Evolutionary conservation across 1,140 invertebrate species (phyloP).

Genomic region (Zaprionus vittiger): DNA sequence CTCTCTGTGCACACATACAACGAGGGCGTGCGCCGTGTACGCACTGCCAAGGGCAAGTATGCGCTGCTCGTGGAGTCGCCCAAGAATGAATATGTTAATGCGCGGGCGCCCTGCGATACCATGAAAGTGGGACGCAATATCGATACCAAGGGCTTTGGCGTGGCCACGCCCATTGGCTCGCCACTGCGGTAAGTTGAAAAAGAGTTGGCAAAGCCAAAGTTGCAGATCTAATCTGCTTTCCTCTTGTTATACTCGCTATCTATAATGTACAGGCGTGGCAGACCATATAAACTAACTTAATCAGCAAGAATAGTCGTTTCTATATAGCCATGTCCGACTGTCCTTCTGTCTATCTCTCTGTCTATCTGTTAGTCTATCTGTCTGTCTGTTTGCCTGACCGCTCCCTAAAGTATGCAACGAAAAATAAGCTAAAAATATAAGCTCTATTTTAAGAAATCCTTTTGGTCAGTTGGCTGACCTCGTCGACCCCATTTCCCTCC

Average conservation of each 20-base stretch:
- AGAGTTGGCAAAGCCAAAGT: neutral
- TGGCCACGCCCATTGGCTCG: slow-evolving; percentile 95
- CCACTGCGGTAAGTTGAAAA: slow-evolving; percentile 90
- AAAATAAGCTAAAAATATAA: too few species aligned
- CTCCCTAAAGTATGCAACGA: too few species aligned
- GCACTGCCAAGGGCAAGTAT: slow-evolving; percentile 95
- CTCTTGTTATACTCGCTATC: neutral
- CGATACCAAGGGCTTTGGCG: slow-evolving; percentile 96
- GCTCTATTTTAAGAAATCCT: too few species aligned
- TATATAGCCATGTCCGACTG: neutral
- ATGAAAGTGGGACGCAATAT: slow-evolving; percentile 97
- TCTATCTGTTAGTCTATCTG: too few species aligned
- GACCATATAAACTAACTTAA: neutral
- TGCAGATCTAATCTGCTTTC: neutral
- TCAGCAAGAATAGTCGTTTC: neutral
- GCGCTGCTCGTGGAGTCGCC: slow-evolving; percentile 97
- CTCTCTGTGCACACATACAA: slow-evolving; percentile 93
- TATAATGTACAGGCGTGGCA: neutral
- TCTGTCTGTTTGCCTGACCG: too few species aligned
- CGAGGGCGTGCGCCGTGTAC: slow-evolving; percentile 92
- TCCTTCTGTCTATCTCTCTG: too few species aligned
- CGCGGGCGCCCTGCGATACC: slow-evolving; percentile 96
- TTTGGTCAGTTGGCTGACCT: too few species aligned
- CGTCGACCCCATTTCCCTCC: too few species aligned
- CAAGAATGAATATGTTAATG: slow-evolving; percentile 97